phyloP scores from a whole-genome alignment of 2,113 vertebrate genomes.

The Gavia stellata region DNA sequence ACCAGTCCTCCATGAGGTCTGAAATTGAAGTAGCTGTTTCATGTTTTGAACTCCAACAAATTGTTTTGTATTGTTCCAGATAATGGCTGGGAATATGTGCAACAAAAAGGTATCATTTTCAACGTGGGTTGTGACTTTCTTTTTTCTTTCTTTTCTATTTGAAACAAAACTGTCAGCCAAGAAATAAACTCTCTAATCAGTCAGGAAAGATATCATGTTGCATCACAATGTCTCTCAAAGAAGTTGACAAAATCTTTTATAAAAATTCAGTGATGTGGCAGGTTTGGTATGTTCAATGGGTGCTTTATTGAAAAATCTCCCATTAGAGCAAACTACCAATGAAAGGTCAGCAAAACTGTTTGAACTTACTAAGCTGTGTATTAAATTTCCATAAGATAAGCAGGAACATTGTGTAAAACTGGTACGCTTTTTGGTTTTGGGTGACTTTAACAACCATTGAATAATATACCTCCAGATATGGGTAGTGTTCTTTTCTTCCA shows the following conservation, averaged over 20 bases:
- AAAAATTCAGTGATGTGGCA: background rate
- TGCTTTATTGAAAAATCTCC: background rate
- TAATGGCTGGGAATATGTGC: background rate
- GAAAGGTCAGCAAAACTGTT: slow-evolving; percentile 19
- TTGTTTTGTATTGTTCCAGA: background rate
- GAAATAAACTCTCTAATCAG: background rate
- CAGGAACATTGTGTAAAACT: background rate
- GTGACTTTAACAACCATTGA: background rate
- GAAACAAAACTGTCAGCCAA: background rate
- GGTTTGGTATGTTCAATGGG: background rate
- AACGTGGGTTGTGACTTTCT: background rate
- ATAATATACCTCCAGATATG: background rate
- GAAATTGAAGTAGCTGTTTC: background rate
- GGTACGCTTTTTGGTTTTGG: background rate
- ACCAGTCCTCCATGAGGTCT: background rate
- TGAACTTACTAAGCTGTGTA: background rate
- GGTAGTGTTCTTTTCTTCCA: background rate
- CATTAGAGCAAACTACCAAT: background rate
- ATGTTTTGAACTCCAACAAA: background rate
- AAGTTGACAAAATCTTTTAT: background rate
- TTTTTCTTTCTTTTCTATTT: background rate
- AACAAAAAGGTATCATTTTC: background rate
- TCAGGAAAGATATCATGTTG: background rate
- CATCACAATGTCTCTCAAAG: background rate
- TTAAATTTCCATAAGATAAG: background rate